Conservation (phyloP, 2,888 invertebrate species). For the Toxonevra muliebris region DNA sequence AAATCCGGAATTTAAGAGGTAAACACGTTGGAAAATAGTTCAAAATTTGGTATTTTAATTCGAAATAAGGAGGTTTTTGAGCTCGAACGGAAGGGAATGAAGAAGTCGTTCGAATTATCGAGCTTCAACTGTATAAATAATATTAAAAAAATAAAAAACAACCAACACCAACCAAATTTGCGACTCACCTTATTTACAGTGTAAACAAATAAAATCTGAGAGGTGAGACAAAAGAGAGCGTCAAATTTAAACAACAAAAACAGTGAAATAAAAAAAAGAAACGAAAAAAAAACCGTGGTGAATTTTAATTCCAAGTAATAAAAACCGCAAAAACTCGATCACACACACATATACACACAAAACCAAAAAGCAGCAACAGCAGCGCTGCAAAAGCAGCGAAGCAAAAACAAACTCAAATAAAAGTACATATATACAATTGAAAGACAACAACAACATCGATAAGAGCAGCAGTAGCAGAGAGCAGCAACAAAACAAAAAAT, state of each 20-base stretch:
- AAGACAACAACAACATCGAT: background rate
- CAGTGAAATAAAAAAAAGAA: constrained; percentile 38
- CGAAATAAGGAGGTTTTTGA: no score
- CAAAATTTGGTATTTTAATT: no score
- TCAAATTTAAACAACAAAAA: constrained; percentile 22
- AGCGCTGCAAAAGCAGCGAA: background rate
- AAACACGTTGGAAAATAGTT: no score
- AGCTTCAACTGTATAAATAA: no score
- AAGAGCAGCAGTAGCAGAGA: constrained; percentile 10
- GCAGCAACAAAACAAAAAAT: constrained; percentile 4
- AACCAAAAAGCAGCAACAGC: background rate
- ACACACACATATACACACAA: background rate
- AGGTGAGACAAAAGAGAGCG: constrained; percentile 18
- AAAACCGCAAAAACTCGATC: constrained; percentile 14
- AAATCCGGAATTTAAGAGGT: no score
- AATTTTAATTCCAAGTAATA: background rate
- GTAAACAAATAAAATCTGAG: constrained; percentile 38
- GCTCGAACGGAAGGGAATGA: no score
- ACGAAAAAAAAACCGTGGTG: constrained; percentile 34
- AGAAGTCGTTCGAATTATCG: no score
- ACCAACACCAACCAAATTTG: background rate
- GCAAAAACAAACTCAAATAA: background rate
- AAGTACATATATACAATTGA: background rate
- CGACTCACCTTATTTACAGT: constrained; percentile 42
- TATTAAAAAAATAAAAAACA: background rate